Conservation (phyloP, 2,888 invertebrate genomes). For the Pomacea canaliculata region DNA sequence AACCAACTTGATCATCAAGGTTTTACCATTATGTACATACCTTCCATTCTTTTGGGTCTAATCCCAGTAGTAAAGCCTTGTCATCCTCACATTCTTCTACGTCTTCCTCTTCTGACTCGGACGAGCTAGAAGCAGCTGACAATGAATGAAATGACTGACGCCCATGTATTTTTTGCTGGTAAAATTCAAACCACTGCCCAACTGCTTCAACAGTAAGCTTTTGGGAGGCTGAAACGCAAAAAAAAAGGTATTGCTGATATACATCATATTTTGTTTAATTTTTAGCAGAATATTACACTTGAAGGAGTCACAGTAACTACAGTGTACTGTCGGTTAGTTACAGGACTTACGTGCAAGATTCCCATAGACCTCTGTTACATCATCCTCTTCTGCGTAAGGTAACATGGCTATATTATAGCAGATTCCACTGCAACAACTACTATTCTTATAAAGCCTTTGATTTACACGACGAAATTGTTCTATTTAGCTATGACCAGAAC, state of each 20-base stretch:
- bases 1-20: too few species aligned
- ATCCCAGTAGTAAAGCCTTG: slow-evolving; percentile 80
- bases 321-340: too few species aligned
- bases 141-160: slow-evolving; percentile 64
- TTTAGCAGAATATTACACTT: too few species aligned
- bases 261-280: background rate
- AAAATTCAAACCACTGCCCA: slow-evolving; percentile 67
- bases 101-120: slow-evolving; percentile 51
- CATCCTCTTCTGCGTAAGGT: slow-evolving; percentile 36
- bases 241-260: background rate
- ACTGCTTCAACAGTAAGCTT: slow-evolving; percentile 60
- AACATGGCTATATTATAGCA: slow-evolving; percentile 28
- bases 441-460: too few species aligned
- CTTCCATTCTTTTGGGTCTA: slow-evolving; percentile 98
- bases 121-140: slow-evolving; percentile 53
- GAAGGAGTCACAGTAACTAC: too few species aligned
- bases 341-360: slow-evolving; percentile 34
- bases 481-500: too few species aligned
- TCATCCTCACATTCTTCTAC: slow-evolving; percentile 55
- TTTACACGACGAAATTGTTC: too few species aligned
- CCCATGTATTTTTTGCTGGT: slow-evolving; percentile 56
- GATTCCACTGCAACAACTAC: too few species aligned
- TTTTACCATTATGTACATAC: slow-evolving; percentile 47
- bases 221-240: slow-evolving; percentile 42
- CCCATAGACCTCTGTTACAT: slow-evolving; percentile 33